Evolutionary conservation across 2,797 vertebrate species (phyloP).

Genomic region (Brachyalestes nurse): DNA sequence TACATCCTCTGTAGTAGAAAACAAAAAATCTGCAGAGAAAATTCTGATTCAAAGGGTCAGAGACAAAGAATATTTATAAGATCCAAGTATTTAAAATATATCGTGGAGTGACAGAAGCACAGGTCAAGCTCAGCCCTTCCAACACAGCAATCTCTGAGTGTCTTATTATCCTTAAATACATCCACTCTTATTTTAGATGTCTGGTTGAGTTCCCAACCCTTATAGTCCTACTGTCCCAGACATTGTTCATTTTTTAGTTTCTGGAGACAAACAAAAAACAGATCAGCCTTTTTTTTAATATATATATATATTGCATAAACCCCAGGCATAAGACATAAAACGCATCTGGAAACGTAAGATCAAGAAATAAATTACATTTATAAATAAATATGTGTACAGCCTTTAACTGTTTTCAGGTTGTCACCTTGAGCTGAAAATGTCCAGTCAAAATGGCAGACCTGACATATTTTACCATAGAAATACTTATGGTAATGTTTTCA

Average conservation of each 20-base stretch:
- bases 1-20: constrained; percentile 1
- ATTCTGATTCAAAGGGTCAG: not conserved
- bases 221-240: not conserved
- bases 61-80: not conserved
- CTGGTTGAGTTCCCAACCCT: not conserved
- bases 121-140: not conserved
- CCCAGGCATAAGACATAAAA: constrained; percentile 32
- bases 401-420: constrained; percentile 40
- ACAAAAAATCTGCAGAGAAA: not conserved
- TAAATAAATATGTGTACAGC: constrained; percentile 70
- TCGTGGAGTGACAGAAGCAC: not conserved
- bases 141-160: not conserved
- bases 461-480: constrained; percentile 11
- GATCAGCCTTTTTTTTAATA: constrained; percentile 37
- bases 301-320: constrained; percentile 30
- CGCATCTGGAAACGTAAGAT: constrained; percentile 49
- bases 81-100: not conserved
- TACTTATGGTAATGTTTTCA: not conserved
- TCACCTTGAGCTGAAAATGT: constrained; percentile 10
- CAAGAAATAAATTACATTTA: constrained; percentile 68
- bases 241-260: constrained; percentile 5
- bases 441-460: not conserved
- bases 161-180: not conserved
- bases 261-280: constrained; percentile 20
- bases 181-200: not conserved